These are phyloP conservation scores for Anguilla rostrata DNA, from an alignment of 2,113 vertebrate species.

Conservation along the genomic window DNA sequence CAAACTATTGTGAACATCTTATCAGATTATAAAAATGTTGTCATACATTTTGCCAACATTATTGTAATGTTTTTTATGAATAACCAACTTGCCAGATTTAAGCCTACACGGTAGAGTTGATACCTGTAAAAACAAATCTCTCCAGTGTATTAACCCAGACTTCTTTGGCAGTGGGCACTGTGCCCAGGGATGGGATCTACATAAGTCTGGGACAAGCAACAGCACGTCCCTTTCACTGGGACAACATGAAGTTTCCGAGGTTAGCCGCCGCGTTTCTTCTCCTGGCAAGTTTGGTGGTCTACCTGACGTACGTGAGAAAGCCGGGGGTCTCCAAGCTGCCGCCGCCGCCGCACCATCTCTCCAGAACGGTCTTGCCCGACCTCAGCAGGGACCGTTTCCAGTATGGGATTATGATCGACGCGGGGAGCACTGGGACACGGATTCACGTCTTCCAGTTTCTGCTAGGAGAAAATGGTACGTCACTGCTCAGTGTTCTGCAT, in stretches of 20 bases:
- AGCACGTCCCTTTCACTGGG: constrained; percentile 29
- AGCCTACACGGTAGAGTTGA: too few relatives aligned
- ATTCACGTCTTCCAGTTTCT: constrained; percentile 89
- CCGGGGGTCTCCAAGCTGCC: constrained; percentile 18
- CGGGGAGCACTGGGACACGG: constrained; percentile 91
- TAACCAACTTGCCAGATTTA: too few relatives aligned
- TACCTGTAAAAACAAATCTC: too few relatives aligned
- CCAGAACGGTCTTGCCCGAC: constrained; percentile 27
- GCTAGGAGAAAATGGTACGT: constrained; percentile 59
- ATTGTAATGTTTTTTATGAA: too few relatives aligned
- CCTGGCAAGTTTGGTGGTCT: constrained; percentile 72
- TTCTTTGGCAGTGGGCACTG: not conserved
- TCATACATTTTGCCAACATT: too few relatives aligned
- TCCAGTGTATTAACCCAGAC: too few relatives aligned
- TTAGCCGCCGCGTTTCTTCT: constrained; percentile 72
- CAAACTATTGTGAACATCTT: too few relatives aligned
- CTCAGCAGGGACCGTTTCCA: constrained; percentile 49
- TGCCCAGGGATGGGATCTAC: not conserved
- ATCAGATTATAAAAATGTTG: too few relatives aligned
- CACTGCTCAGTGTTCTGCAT: not conserved
- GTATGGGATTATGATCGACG: constrained; percentile 93
- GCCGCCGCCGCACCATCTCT: not conserved
- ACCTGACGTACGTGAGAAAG: constrained; percentile 77
- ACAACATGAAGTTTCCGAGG: constrained; percentile 82
- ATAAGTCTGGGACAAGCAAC: constrained; percentile 9